These are phyloP conservation scores for Rafetus swinhoei DNA, from an alignment of 2,113 vertebrate genomes.

Conservation along the genomic window DNA sequence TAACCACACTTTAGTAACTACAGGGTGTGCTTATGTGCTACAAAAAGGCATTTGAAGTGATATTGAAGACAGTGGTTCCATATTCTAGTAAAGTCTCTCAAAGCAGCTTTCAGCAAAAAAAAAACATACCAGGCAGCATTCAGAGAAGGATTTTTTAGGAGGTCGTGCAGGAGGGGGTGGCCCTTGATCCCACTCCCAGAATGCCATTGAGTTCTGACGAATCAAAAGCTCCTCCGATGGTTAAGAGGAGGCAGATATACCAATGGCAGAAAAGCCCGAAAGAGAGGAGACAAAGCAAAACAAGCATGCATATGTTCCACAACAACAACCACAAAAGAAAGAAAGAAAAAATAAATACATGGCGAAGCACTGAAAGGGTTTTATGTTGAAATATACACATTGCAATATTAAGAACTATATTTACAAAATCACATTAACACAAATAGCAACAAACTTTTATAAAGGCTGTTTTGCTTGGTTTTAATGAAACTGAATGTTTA, in stretches of 20 bases:
- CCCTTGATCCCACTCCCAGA: constrained; percentile 95
- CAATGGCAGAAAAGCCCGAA: constrained; percentile 64
- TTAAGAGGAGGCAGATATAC: constrained; percentile 77
- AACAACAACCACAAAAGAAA: constrained; percentile 7
- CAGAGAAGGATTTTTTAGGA: constrained; percentile 95
- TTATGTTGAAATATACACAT: constrained; percentile 7
- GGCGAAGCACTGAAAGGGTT: constrained; percentile 29
- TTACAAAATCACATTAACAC: constrained; percentile 42
- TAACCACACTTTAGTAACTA: constrained; percentile 60
- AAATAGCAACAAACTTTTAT: constrained; percentile 14
- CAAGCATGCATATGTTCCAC: constrained; percentile 82
- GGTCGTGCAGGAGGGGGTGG: constrained; percentile 86
- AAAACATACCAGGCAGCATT: constrained; percentile 94
- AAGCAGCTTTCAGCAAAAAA: constrained; percentile 73
- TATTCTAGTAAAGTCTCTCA: constrained; percentile 39
- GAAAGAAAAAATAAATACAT: constrained; percentile 49
- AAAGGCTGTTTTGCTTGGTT: constrained; percentile 54
- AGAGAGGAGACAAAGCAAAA: constrained; percentile 77
- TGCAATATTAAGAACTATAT: constrained; percentile 19
- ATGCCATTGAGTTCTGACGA: constrained; percentile 92
- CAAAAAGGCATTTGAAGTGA: background rate
- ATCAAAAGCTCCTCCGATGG: constrained; percentile 86
- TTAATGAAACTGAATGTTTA: background rate
- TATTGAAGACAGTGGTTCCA: constrained; percentile 4
- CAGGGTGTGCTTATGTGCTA: background rate